Conservation (phyloP, 1,140 invertebrate genomes). For the Drosophila nasuta region DNA sequence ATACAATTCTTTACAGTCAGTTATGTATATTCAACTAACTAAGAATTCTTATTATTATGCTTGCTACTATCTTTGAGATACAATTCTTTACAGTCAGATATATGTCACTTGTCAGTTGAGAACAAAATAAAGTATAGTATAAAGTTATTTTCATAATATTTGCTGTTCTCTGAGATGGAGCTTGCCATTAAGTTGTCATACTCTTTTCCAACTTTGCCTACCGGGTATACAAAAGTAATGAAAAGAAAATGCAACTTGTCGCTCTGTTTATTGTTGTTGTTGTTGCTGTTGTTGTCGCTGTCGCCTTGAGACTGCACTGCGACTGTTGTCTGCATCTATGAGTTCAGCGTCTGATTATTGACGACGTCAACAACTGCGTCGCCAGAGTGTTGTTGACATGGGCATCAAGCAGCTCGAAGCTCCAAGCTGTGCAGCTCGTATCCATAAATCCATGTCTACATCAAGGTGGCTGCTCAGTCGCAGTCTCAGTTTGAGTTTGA, state of each 20-base stretch:
- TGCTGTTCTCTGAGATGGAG: too few species aligned
- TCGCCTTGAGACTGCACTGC: slow-evolving; percentile 79
- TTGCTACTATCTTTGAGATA: too few species aligned
- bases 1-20: too few species aligned
- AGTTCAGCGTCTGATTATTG: slow-evolving; percentile 81
- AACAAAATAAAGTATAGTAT: too few species aligned
- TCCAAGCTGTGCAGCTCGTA: slow-evolving; percentile 18
- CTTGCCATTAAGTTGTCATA: too few species aligned
- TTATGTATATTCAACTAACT: too few species aligned
- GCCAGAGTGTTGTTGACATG: slow-evolving; percentile 75
- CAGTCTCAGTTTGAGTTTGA: slow-evolving; percentile 11
- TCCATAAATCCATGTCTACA: slow-evolving; percentile 69
- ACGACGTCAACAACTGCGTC: slow-evolving; percentile 62
- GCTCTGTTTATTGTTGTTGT: slow-evolving; percentile 27
- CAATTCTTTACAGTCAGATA: too few species aligned
- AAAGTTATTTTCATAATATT: too few species aligned
- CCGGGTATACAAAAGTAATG: slow-evolving; percentile 49
- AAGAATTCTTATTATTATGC: too few species aligned
- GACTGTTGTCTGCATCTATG: slow-evolving; percentile 60
- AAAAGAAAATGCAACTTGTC: slow-evolving; percentile 62
- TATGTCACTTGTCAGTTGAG: too few species aligned
- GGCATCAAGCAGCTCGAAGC: neutral
- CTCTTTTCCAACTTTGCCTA: too few species aligned
- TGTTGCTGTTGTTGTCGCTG: slow-evolving; percentile 59
- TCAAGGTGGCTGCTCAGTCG: slow-evolving; percentile 58